phyloP scores from a whole-genome alignment of 2,888 invertebrate species.

The Drosophila mimetica region DNA sequence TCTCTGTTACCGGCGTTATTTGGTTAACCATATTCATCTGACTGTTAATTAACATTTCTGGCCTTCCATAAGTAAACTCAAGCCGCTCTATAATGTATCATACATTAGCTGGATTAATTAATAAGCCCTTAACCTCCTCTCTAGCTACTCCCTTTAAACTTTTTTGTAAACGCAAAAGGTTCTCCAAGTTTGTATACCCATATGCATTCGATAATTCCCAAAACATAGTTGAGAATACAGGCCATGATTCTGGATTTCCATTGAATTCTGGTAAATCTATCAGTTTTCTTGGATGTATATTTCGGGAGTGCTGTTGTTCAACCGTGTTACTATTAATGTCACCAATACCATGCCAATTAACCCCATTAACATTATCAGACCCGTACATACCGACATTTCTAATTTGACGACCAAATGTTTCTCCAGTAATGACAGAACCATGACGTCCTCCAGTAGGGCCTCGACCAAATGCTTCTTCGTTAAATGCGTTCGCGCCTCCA shows the following conservation, averaged over 20 bases:
- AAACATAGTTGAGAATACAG: slow-evolving; percentile 1
- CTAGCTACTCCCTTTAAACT: neutral
- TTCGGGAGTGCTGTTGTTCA: neutral
- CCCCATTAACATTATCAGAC: neutral
- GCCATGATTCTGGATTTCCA: neutral
- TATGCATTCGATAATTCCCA: neutral
- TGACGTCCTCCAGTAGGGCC: neutral
- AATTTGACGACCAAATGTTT: neutral
- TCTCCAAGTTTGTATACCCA: neutral
- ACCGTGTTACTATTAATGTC: neutral
- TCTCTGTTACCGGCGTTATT: neutral
- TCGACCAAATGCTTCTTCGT: neutral
- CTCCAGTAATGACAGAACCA: no score
- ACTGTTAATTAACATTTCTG: neutral
- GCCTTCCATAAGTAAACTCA: neutral
- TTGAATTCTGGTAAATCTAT: slow-evolving; percentile 2
- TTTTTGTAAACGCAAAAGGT: neutral
- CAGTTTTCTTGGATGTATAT: neutral
- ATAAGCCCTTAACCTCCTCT: neutral
- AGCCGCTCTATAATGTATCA: neutral
- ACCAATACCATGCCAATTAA: slow-evolving; percentile 1
- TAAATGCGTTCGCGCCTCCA: no score
- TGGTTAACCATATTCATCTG: neutral
- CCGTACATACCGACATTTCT: neutral
- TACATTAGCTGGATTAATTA: neutral